Percentiles rank a stretch among this genome's conserved stretches.
Evolutionary conservation across 2,113 vertebrate genomes (phyloP).

Genomic region (Seriola quinqueradiata): DNA sequence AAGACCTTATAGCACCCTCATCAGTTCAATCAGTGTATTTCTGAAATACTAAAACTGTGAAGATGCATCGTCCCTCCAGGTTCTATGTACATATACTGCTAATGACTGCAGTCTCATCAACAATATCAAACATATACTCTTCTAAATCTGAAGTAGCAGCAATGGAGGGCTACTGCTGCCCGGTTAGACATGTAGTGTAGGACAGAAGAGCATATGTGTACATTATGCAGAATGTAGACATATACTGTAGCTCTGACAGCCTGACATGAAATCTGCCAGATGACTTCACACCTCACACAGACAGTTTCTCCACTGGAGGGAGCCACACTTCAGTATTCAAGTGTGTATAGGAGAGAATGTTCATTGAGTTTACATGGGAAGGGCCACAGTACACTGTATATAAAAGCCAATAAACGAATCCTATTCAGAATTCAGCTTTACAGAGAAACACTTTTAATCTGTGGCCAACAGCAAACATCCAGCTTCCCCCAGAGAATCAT

Average conservation of each 20-base stretch:
- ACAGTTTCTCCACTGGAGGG: not conserved
- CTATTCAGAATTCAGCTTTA: not conserved
- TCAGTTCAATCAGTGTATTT: constrained; percentile 27
- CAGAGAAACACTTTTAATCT: not conserved
- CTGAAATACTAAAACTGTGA: not conserved
- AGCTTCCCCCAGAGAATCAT: not conserved
- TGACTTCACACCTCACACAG: not conserved
- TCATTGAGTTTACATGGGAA: not conserved
- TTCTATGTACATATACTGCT: not conserved
- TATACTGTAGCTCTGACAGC: not conserved
- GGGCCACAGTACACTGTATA: not conserved
- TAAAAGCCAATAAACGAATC: not conserved
- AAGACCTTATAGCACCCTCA: constrained; percentile 40
- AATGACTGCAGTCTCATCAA: not conserved
- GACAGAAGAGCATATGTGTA: no score
- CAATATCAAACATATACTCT: not conserved
- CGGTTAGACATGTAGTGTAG: not conserved
- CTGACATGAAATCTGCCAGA: not conserved
- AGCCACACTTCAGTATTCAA: not conserved
- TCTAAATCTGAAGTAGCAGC: not conserved
- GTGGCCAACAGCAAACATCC: not conserved
- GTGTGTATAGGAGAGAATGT: not conserved
- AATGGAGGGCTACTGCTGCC: not conserved
- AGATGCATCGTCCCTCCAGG: not conserved
- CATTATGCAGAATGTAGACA: no score